These are phyloP conservation scores for Acromyrmex echinatior DNA, from an alignment of 1,140 invertebrate genomes.

Conservation along the genomic window DNA sequence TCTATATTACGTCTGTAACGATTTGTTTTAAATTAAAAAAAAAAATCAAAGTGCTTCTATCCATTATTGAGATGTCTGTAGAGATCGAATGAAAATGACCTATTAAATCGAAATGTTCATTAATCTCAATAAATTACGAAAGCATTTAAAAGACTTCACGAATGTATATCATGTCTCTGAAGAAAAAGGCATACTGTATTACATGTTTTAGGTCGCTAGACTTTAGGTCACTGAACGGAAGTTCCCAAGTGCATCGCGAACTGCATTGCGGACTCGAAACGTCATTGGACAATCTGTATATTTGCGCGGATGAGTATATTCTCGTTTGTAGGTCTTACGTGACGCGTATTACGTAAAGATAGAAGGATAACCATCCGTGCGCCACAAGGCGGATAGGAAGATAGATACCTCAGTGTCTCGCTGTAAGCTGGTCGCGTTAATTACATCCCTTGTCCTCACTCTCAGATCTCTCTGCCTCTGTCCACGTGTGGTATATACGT, in stretches of 20 bases:
- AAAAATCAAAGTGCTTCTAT: not conserved
- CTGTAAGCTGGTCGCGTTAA: conserved; percentile 81
- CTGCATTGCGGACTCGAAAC: conserved; percentile 64
- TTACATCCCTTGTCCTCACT: conserved; percentile 77
- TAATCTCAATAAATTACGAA: not conserved
- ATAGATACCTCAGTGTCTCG: conserved; percentile 82
- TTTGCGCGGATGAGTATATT: conserved; percentile 12
- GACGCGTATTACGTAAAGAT: conserved; percentile 78
- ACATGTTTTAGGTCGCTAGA: not conserved
- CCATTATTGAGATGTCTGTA: not conserved
- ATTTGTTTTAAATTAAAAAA: not conserved
- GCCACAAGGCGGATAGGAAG: conserved; percentile 73
- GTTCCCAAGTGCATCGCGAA: not conserved
- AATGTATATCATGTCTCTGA: not conserved
- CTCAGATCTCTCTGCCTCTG: conserved; percentile 21
- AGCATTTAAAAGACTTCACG: not conserved
- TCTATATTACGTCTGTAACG: not conserved
- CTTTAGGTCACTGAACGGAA: not conserved
- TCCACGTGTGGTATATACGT: conserved; percentile 51
- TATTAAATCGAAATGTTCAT: not conserved
- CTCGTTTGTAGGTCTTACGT: conserved; percentile 75
- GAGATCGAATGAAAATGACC: not conserved
- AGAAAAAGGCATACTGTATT: not conserved
- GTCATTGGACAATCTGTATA: not conserved
- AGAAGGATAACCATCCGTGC: conserved; percentile 70